These are phyloP conservation scores for Mormyrops attenuatus DNA, from an alignment of 2,797 vertebrate species.

Conservation along the genomic window DNA sequence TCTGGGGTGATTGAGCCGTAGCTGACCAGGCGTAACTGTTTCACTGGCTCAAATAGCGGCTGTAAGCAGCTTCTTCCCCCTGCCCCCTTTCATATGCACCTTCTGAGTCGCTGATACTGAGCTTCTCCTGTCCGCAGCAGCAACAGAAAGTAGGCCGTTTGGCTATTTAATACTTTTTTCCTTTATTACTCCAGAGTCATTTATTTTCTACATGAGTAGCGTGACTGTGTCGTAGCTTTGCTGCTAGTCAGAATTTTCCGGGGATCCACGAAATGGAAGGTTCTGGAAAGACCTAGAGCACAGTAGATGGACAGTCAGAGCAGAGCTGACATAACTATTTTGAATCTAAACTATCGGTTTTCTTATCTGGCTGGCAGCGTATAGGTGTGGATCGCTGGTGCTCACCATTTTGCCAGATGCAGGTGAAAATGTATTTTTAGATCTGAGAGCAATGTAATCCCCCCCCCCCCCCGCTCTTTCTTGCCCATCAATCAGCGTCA, in stretches of 20 bases:
- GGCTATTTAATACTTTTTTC: not conserved
- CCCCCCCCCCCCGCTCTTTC: constrained; percentile 18
- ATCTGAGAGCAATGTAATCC: not conserved
- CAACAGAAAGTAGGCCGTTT: not conserved
- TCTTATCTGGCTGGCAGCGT: not conserved
- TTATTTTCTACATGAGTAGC: not conserved
- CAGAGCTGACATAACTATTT: not conserved
- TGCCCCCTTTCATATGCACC: not conserved
- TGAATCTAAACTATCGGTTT: not conserved
- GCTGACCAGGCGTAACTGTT: constrained; percentile 22
- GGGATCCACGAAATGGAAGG: not conserved
- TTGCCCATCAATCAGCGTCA: constrained; percentile 43
- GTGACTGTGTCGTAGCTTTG: not conserved
- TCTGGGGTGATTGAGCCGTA: constrained; percentile 20
- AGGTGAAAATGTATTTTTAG: constrained; percentile 5
- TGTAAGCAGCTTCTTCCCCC: not conserved
- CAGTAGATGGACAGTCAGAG: not conserved
- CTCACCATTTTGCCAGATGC: constrained; percentile 38
- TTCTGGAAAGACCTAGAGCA: not conserved
- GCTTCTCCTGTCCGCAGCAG: not conserved
- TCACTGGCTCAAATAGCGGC: not conserved
- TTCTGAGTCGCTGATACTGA: not conserved
- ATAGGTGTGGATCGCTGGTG: not conserved
- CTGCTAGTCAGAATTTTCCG: not conserved
- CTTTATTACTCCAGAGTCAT: not conserved